Base-by-base conservation (phyloP, 1,140 invertebrate species). In the Liolophura sinensis region DNA sequence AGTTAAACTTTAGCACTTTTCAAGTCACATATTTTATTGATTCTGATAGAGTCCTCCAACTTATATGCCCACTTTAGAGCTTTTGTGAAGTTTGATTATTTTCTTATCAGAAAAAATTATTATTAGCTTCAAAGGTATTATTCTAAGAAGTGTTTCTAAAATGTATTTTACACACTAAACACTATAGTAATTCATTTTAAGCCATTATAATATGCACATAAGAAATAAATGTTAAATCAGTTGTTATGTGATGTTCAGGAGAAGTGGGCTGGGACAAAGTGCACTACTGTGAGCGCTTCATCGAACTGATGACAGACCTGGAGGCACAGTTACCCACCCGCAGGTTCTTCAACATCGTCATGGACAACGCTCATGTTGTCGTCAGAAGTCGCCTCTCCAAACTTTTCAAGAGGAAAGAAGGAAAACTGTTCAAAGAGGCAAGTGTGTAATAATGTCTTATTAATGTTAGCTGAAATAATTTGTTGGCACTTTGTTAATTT, bases 241-340 rank as follows among this genome's bases (percentile, higher is more conserved):
- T 3, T 40, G 31, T 40, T 40, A 9, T 9, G 3, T 40, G 31
- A 40, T 7, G 58, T 67, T n/a, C 75, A 89, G 88, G 86, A 61
- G 75, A 84, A 55, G 76, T 90, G n/a, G 82, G 86, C 64, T 64
- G 83, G 1, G 88, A 90, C 47, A 88, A 90, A 82, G 84, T 93
- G 46, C 87, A 88, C 66, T 99, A 97, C 82, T 97, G 94, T 83
- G 97, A 99, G 86, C 88, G 96, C 65, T 98, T 99, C 85, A 81
- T 99, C 47, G 96, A 99, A 85, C 86, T 99, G 47, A 88, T 99
- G 81, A 97, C 98, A 69, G 98, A 99, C 82, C 86, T 99, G 60
- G 96, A 99, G 82, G 94, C 96, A 24, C 86, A 98, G 61, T 85
- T 99, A 69, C 95, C 96, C 0, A 99, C 97, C 0, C 88, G 97